Base-by-base conservation (phyloP, 2,113 vertebrate species). In the Pica pica region DNA sequence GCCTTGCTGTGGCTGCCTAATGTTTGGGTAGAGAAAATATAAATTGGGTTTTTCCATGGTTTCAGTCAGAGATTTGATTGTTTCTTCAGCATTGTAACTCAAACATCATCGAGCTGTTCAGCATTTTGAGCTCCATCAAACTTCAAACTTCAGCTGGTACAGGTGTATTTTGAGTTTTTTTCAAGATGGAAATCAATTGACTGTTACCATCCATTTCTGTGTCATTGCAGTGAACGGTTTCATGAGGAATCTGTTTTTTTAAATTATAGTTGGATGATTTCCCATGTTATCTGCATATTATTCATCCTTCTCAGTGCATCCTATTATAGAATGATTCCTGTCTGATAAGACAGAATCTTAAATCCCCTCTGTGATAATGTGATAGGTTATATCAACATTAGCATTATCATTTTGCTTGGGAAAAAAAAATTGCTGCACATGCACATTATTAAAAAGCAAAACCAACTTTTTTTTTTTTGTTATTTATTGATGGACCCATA, bases 401-500 rank as follows among this genome's bases (percentile, higher is more conserved):
- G 37, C 22, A 46, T 93, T 94, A 91, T 92, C 42, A 53, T 59
- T 96, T 97, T 96, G 50, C 87, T 96, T 85, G 71, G 70, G 93
- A 50, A 68, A 92, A 97, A 95, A 97, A 87, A 79, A 73, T 65
- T 92, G 79, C 70, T 83, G 28, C 46, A 53, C 5, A 53, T 89
- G 21, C 10, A 41, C 81, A 83, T 86, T 87, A 42, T 41, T 41
- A 4, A 50, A 77, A 79, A 91, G 4, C 4, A 17, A 33, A 47
- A 28, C 3, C 17, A 24, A 14, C 8, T 21, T 28, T 52, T 59
- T 52, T 59, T 52, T 74, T 67, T 64, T 75, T 79, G 21, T 89
- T 94, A 94, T 97, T 97, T 97, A 96, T 85, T 93, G 53, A 74
- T 65, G 92, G 69, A 61, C 88, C 60, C 95, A 94, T 91, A 96